Base-by-base conservation (phyloP, 1,140 invertebrate species). In the Drosophila tropicalis region DNA sequence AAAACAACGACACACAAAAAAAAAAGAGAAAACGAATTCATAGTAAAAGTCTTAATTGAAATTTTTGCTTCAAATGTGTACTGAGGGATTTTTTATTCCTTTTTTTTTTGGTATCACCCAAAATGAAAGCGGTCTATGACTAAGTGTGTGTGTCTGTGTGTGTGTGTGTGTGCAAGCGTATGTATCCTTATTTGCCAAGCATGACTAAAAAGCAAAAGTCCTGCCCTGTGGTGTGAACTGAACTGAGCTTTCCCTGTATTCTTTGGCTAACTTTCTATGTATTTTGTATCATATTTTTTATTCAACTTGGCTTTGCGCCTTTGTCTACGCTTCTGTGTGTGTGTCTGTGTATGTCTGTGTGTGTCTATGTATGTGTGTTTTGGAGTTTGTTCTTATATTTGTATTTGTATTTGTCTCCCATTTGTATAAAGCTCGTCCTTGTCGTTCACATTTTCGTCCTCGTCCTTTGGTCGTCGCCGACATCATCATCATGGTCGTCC, bases 41-140 rank as follows among this genome's bases (percentile, higher is more conserved):
- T 87, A 77, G 84, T 62, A 80, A 86, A 86, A 87, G 83, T 87
- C 83, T 87, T 87, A 87, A 87, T 87, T 87, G 83, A 87, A 87
- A 87, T 87, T 87, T 87, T 87, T 87, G 79, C 83, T 73, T 67
- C 64, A 79, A 86, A 82, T 87, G 76, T 86, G 72, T 77, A 34
- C 83, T 71, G 54, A 62, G 71, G 61, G 82, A 81, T 82, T 87
- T 86, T 82, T 72, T 79, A 5, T 22, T 47, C 15, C 9, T 47
- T 58, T 79, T 65, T 65, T 75, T 57, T 65, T 63, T 57, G 58
- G 67, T 71, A 82, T 44, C 67, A 85, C 81, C 82, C 86, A 86
- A 86, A 85, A 85, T 75, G 74, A 81, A 76, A 69, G 70, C 79
- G 80, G 67, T 74, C 79, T 86, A 67, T 70, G 62, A 60, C 65